Evolutionary conservation across 2,888 invertebrate species (phyloP), one percentile per base, ranked within the genome.

Genomic region (Drosophila mettleri): DNA sequence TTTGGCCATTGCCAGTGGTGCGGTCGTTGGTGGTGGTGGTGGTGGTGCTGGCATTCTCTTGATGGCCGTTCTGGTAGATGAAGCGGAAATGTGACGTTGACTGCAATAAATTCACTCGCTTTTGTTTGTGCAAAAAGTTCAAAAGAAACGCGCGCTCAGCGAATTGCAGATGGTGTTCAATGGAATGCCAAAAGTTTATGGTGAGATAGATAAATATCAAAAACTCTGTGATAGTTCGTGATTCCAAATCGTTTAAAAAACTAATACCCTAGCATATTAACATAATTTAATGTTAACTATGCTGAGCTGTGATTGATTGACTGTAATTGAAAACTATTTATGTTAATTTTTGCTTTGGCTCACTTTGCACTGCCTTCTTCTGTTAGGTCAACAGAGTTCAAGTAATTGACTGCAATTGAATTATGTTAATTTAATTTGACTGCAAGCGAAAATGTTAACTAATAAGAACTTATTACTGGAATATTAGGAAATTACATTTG

Each of bases 11-110:
- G 58, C 16, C 39, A 31, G 8, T 57, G 41, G 1, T 64, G 54
- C 12, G 34, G 60, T 10, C 16, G 60, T 10, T 14, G 24, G n/a
- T n/a, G 46, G 18, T 20, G 52, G 20, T 7, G 29, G 9, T 53
- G 69, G 10, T 58, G 68, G 46, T 67, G 78, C 49, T 78, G 65
- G 59, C 57, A 69, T 73, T 73, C 69, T 66, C 72, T 60, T 89
- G 90, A 87, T 81, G 89, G 88, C 53, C 89, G 89, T 88, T 89
- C 88, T 87, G 90, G 78, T 90, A 88, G 84, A 88, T 88, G 78
- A 83, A 89, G 90, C 88, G 88, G 90, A 89, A 88, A 89, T 87
- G 87, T 80, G 87, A 88, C 82, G 84, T 84, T 86, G 80, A 73
- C 62, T 64, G 80, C 84, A 83, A 83, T 83, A 88, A 84, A 88